Percentiles rank a stretch among this genome's conserved stretches.
Conservation (phyloP, 1,140 invertebrate species). For the Cydia strobilella region DNA sequence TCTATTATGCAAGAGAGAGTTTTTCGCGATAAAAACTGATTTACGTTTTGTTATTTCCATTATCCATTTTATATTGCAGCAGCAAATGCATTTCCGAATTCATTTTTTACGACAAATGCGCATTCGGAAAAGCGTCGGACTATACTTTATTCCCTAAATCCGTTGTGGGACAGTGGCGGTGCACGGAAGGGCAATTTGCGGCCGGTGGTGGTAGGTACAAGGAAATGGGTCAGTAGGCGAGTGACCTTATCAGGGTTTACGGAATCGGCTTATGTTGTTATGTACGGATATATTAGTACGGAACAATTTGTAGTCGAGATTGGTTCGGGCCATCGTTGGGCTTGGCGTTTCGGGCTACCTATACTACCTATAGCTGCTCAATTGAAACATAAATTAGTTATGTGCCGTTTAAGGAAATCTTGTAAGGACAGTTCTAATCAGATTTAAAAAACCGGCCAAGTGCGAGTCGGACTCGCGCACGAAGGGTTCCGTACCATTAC, state of each 20-base stretch:
- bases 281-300: neutral
- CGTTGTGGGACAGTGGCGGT: neutral
- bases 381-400: too few relatives aligned
- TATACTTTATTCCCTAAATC: neutral
- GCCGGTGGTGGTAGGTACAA: slow-evolving; percentile 33
- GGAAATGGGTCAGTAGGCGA: slow-evolving; percentile 46
- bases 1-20: too few relatives aligned
- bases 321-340: neutral
- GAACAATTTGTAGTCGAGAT: slow-evolving; percentile 47
- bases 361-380: too few relatives aligned
- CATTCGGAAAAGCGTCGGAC: neutral
- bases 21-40: too few relatives aligned
- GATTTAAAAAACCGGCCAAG: too few relatives aligned
- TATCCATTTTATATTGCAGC: too few relatives aligned
- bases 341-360: too few relatives aligned
- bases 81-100: neutral
- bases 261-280: neutral
- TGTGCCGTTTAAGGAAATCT: too few relatives aligned
- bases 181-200: slow-evolving; percentile 44
- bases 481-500: too few relatives aligned
- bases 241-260: slow-evolving; percentile 35
- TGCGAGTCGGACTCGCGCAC: too few relatives aligned
- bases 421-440: too few relatives aligned
- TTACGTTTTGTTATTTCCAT: too few relatives aligned
- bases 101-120: neutral